phyloP scores from a whole-genome alignment of 2,888 invertebrate genomes.

The Ernsta delagoae region DNA sequence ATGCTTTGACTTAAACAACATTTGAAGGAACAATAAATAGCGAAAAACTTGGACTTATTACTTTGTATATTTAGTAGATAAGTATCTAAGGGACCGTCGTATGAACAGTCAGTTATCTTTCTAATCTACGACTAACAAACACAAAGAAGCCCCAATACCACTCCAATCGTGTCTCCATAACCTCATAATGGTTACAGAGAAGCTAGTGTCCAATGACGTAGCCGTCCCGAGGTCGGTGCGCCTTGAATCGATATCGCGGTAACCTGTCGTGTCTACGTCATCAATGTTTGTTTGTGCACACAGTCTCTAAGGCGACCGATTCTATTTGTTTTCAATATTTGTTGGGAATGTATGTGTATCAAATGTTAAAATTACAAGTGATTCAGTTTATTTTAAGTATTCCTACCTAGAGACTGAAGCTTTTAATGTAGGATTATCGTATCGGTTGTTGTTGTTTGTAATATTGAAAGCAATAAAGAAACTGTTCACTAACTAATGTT shows the following conservation, averaged over 20 bases:
- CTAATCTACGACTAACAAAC: not conserved
- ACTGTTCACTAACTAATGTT: too few species aligned
- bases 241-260: slow-evolving; percentile 63
- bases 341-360: not conserved
- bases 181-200: slow-evolving; percentile 20
- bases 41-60: too few species aligned
- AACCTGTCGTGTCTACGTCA: slow-evolving; percentile 56
- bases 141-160: slow-evolving; percentile 13
- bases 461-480: too few species aligned
- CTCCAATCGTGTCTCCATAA: slow-evolving; percentile 10
- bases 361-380: not conserved
- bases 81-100: not conserved
- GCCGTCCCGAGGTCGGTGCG: slow-evolving; percentile 54
- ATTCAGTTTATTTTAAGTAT: not conserved
- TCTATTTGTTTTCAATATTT: slow-evolving; percentile 53
- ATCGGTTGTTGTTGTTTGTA: too few species aligned
- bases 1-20: too few species aligned
- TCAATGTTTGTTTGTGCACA: slow-evolving; percentile 68
- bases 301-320: slow-evolving; percentile 75
- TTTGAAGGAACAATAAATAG: too few species aligned
- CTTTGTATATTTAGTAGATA: too few species aligned
- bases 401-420: not conserved
- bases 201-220: slow-evolving; percentile 54
- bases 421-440: not conserved
- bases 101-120: not conserved